Evolutionary conservation across 2,797 vertebrate species (phyloP).

Genomic region (Carapus acus): DNA sequence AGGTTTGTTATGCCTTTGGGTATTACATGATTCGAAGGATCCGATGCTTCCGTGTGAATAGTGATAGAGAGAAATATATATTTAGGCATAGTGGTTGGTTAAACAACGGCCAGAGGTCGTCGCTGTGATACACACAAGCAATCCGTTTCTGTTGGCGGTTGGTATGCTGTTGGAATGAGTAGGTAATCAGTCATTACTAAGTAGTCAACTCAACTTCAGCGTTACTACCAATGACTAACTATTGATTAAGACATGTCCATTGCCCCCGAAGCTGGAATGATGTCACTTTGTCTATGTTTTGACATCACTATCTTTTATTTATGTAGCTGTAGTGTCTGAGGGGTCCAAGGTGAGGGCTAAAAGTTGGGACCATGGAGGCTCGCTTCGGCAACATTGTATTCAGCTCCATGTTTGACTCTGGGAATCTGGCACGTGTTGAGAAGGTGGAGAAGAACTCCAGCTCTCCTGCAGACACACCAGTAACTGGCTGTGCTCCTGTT

Average conservation of each 20-base stretch:
- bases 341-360: conserved; percentile 14
- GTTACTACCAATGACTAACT: too few relatives aligned
- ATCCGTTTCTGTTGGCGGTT: too few relatives aligned
- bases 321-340: conserved; percentile 20
- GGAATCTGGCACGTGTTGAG: conserved; percentile 87
- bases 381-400: conserved; percentile 88
- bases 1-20: neutral
- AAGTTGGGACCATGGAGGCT: conserved; percentile 77
- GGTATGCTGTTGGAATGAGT: too few relatives aligned
- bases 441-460: conserved; percentile 74
- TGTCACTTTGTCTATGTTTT: too few relatives aligned
- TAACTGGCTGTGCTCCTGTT: conserved; percentile 38
- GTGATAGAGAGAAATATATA: neutral
- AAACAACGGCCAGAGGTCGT: conserved; percentile 19
- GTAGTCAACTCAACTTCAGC: too few relatives aligned
- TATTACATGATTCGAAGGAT: accelerated
- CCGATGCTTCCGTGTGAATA: neutral
- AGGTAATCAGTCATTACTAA: too few relatives aligned
- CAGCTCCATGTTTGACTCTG: conserved; percentile 93
- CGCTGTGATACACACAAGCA: conserved; percentile 35
- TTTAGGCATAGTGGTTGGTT: conserved; percentile 15
- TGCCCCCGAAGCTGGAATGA: too few relatives aligned
- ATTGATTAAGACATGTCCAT: too few relatives aligned
- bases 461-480: conserved; percentile 55
- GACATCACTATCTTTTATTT: too few relatives aligned